These are phyloP conservation scores for Lerema accius DNA, from an alignment of 1,140 invertebrate genomes.

Conservation along the genomic window DNA sequence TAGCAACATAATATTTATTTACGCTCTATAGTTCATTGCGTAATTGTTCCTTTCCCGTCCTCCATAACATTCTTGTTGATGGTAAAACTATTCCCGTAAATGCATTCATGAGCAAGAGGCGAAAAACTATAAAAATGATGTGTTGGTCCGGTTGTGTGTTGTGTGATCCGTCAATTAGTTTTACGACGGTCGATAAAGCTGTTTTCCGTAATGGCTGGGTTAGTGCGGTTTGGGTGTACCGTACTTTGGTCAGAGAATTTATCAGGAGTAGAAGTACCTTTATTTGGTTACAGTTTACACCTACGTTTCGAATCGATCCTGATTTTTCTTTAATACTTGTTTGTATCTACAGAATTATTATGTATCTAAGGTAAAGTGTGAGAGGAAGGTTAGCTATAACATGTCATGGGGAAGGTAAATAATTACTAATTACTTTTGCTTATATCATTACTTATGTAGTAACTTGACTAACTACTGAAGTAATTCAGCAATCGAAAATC, in stretches of 20 bases:
- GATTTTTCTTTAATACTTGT: no score
- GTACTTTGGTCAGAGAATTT: constrained; percentile 3
- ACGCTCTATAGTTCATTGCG: background rate
- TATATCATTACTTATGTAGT: no score
- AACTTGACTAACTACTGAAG: no score
- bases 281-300: background rate
- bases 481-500: no score
- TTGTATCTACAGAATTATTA: no score
- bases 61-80: background rate
- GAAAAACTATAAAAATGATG: constrained; percentile 42
- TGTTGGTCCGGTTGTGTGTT: constrained; percentile 30
- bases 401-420: no score
- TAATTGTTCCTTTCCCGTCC: background rate
- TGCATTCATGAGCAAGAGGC: constrained; percentile 10
- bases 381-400: no score
- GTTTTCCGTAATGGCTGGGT: constrained; percentile 46
- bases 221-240: constrained; percentile 1
- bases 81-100: constrained; percentile 2
- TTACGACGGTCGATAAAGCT: constrained; percentile 52
- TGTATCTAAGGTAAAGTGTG: no score
- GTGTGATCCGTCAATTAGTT: constrained; percentile 54
- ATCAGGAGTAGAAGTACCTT: background rate
- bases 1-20: no score
- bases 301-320: no score
- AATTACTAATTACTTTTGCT: no score